phyloP scores from a whole-genome alignment of 2,797 vertebrate species.

The Labroides dimidiatus region DNA sequence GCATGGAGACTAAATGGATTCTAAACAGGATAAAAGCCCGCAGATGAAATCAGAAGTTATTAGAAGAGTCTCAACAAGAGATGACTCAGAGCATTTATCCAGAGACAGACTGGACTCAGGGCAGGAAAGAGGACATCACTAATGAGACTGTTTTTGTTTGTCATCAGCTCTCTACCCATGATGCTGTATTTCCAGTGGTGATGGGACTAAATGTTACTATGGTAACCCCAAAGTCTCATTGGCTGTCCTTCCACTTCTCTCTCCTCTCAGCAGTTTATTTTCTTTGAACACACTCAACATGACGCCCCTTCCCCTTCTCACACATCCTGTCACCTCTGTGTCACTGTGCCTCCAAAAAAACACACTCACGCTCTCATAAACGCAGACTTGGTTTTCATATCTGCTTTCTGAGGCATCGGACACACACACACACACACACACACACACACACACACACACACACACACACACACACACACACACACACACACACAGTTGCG shows the following conservation, averaged over 20 bases:
- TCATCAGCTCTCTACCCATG: constrained; percentile 33
- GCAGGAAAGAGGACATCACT: constrained; percentile 10
- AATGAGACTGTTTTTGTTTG: constrained; percentile 60
- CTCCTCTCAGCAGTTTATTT: not conserved
- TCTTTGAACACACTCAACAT: constrained; percentile 4
- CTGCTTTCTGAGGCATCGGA: constrained; percentile 12
- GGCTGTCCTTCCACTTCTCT: constrained; percentile 3
- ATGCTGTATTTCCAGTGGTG: constrained; percentile 48
- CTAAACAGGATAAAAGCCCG: constrained; percentile 21
- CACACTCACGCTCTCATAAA: constrained; percentile 26
- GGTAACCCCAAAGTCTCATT: constrained; percentile 16
- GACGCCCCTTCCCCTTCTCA: constrained; percentile 16
- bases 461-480: not conserved
- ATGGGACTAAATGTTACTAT: constrained; percentile 54
- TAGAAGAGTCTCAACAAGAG: constrained; percentile 14
- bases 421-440: not conserved
- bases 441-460: not conserved
- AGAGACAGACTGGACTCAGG: constrained; percentile 11
- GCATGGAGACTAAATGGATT: not conserved
- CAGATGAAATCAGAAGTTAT: constrained; percentile 11
- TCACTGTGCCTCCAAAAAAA: constrained; percentile 8
- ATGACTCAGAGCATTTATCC: constrained; percentile 31
- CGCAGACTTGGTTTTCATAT: constrained; percentile 35
- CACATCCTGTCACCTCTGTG: constrained; percentile 25
- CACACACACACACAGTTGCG: constrained; percentile 50